Percentiles rank a stretch among this genome's conserved stretches.
These are phyloP conservation scores for Gobionotothen gibberifrons DNA, from an alignment of 2,797 vertebrate species.

Conservation along the genomic window DNA sequence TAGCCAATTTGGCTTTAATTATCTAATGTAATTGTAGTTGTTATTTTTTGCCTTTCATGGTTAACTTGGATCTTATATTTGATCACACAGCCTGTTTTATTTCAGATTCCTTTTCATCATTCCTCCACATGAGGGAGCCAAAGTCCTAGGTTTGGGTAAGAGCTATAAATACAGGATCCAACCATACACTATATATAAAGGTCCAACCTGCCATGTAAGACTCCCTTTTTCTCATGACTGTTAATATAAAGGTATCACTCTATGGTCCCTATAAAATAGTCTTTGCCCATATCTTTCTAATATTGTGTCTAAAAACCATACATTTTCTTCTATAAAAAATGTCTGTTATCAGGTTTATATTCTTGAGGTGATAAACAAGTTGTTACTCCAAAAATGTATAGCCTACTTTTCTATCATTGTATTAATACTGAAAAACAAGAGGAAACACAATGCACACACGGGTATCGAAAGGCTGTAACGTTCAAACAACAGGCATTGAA, in stretches of 20 bases:
- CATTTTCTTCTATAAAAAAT: not conserved
- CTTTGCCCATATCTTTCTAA: not conserved
- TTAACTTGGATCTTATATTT: not conserved
- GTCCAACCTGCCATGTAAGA: not conserved
- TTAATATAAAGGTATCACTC: not conserved
- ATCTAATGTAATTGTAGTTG: not conserved
- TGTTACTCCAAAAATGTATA: not conserved
- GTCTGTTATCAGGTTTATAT: not conserved
- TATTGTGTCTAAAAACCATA: not conserved
- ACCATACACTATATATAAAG: too few relatives aligned
- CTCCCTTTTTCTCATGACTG: not conserved
- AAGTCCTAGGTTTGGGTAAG: not conserved
- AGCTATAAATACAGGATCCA: not conserved
- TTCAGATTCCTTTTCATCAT: not conserved
- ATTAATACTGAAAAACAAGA: constrained; percentile 1
- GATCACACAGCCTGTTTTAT: not conserved
- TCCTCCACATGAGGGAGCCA: constrained; percentile 63
- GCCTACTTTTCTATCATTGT: not conserved
- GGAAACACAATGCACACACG: not conserved
- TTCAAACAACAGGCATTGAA: constrained; percentile 15
- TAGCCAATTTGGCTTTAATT: rapidly evolving
- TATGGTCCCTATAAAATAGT: not conserved
- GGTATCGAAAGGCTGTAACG: not conserved
- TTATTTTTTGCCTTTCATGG: too few relatives aligned
- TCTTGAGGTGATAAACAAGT: not conserved